These are phyloP conservation scores for Solea solea DNA, from an alignment of 2,113 vertebrate genomes.

Conservation along the genomic window DNA sequence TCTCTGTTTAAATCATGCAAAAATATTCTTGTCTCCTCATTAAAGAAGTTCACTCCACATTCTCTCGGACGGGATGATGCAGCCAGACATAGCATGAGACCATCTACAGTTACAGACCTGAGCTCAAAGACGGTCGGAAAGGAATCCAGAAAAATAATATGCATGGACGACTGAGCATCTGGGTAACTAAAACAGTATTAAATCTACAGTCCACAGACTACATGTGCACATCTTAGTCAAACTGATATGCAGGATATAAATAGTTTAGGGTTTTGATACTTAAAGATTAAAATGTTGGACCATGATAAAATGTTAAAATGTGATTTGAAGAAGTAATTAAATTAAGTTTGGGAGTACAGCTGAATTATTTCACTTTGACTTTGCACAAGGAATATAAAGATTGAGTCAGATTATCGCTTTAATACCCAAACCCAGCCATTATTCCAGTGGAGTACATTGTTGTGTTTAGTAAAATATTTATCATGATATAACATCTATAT, in stretches of 20 bases:
- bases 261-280: neutral
- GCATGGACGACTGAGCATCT: conserved; percentile 4
- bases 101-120: conserved; percentile 39
- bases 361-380: conserved; percentile 26
- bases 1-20: conserved; percentile 59
- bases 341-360: neutral
- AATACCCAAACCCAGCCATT: conserved; percentile 49
- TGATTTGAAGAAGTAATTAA: neutral
- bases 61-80: conserved; percentile 45
- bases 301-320: conserved; percentile 5
- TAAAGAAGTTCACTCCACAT: conserved; percentile 49
- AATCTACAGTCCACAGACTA: conserved; percentile 7
- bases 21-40: conserved; percentile 72
- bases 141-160: conserved; percentile 25
- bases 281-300: neutral
- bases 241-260: neutral
- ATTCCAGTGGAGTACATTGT: conserved; percentile 57
- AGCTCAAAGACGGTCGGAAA: conserved; percentile 46
- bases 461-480: conserved; percentile 68
- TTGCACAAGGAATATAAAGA: conserved; percentile 23
- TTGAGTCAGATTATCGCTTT: conserved; percentile 31
- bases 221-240: neutral
- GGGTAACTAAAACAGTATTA: conserved; percentile 10
- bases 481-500: conserved; percentile 71
- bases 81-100: conserved; percentile 51